These are phyloP conservation scores for Brienomyrus brachyistius DNA, from an alignment of 2,113 vertebrate species.

Conservation along the genomic window DNA sequence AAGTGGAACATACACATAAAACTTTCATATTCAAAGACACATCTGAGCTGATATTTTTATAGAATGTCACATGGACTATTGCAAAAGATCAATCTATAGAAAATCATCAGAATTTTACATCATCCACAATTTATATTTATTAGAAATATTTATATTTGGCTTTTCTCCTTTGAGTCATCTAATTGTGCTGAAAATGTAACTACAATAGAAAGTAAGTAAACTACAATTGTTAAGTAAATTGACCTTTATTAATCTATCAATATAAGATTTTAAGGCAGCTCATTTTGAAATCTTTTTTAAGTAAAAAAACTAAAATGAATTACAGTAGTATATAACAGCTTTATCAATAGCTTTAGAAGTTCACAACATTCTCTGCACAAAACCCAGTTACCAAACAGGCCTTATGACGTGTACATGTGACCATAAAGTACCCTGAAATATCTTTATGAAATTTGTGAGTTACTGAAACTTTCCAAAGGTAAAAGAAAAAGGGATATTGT, in stretches of 20 bases:
- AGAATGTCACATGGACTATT: not conserved
- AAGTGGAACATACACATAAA: not conserved
- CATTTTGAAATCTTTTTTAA: not conserved
- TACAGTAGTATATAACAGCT: not conserved
- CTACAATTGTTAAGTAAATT: not conserved
- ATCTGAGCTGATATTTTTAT: not conserved
- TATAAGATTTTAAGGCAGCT: not conserved
- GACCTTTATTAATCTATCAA: not conserved
- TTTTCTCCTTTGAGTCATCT: not conserved
- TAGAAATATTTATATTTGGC: not conserved
- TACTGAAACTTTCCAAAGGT: slow-evolving; percentile 42
- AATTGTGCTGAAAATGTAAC: not conserved
- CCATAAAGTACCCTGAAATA: not conserved
- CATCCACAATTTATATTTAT: not conserved
- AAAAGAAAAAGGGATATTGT: slow-evolving; percentile 58
- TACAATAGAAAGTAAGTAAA: not conserved
- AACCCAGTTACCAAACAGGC: not conserved
- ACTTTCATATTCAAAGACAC: not conserved
- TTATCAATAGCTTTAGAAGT: not conserved
- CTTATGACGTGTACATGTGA: not conserved
- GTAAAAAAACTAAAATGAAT: not conserved
- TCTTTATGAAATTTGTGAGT: not conserved
- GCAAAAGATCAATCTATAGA: not conserved
- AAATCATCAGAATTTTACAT: not conserved
- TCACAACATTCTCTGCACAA: not conserved